Base-by-base conservation (phyloP, 2,888 invertebrate species). In the Frankliniella intonsa region DNA sequence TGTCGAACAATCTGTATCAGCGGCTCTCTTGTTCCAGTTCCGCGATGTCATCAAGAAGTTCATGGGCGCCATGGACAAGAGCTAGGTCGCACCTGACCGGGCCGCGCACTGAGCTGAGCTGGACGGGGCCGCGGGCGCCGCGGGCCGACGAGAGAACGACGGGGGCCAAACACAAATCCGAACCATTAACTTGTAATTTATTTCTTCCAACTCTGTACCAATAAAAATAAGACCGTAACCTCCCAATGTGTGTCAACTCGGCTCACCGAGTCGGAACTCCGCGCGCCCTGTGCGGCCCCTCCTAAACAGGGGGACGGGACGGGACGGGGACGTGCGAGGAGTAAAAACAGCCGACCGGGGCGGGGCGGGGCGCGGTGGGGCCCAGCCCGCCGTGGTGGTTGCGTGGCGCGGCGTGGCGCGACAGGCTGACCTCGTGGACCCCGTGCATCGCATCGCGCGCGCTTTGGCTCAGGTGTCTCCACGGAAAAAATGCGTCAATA, bases 41-140 rank as follows among this genome's bases (percentile, higher is more conserved):
- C 69, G 69, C 69, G 69, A 76, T 22, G 69, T 76, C 8, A 22
- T 76, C 25, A 76, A 76, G 69, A 76, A 76, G 69, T 76, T 76
- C 69, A 25, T 76, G 11, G 69, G 69, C 25, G 69, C 25, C 22
- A 76, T 76, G 69, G 69, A 76, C 22, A 25, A 25, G 22, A 76
- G 69, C 69, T 76, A 76, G 25, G 69, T 25, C 25, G 69, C 55
- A 0, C 5, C 55, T 55, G 11, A 17, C 55, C 1, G 69, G 0
- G 69, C 69, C 0, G 8, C 17, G 62, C 11, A 62, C 19, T 12
- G 25, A 62, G 62, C 0, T 25, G 69, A 22, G 10, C 22, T 22
- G 0, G 69, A 22, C 69, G 69, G 22, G 19, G 65, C n/a, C n/a
- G n/a, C n/a, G n/a, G 69, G 22, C 5, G 62, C 11, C 0, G 62